Base-by-base conservation (phyloP, 2,797 vertebrate genomes). In the Paratrypauchen microcephalus region DNA sequence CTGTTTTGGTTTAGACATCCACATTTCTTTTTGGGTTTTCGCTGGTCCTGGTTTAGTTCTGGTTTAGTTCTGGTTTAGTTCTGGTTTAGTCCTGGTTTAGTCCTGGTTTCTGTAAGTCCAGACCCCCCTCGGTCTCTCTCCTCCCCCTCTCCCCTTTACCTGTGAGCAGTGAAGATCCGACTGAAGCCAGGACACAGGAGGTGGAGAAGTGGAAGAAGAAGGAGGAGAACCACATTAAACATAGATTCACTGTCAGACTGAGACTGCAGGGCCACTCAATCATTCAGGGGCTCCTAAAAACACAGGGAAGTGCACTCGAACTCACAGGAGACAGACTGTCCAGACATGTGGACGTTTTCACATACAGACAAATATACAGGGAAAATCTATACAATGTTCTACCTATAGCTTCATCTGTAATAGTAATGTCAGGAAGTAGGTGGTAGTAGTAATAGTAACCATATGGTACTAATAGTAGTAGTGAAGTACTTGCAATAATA, bases 191-290 rank as follows among this genome's bases (percentile, higher is more conserved):
- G 18, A 39, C 68, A 3, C 47, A 50, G 23, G 41, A 69, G 68
- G 45, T 61, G 4, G n/a, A 15, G 13, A 2, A 18, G 11, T 6
- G 50, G 30, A 45, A 56, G 52, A 68, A n/a, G 11, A 11, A 58
- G 30, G 52, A 56, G 57, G 57, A 68, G 48, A 19, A 63, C 15
- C 58, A 68, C 74, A 86, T 88, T 68, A 84, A 86, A 86, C 72
- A 84, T 87, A 74, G 19, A 84, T 67, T 61, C 74, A n/a, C 13
- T 70, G 78, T 57, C 69, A 61, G 78, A 58, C 21, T 70, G 61
- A 66, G 50, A 72, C 77, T 63, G 63, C 61, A n/a, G 66, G 57
- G 55, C 36, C 47, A 74, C 67, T 82, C 76, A 87, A 87, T 77
- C 3, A 86, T 88, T 86, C 71, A 83, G 76, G 70, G 61, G 15